phyloP scores from a whole-genome alignment of 2,113 vertebrate species.

The Antigone vipio region DNA sequence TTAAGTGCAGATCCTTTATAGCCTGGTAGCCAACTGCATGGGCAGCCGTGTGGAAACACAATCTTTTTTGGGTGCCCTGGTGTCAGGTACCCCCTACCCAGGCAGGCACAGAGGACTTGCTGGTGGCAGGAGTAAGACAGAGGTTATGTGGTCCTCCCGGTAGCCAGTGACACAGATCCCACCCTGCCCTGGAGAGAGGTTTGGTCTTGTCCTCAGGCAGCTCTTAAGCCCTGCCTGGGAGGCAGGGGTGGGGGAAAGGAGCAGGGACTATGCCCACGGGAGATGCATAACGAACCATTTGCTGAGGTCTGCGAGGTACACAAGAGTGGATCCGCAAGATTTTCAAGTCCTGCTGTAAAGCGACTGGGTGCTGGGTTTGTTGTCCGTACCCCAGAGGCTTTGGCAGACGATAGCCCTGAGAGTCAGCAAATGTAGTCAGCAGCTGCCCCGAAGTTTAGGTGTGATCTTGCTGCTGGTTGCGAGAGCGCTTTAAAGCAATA shows the following conservation, averaged over 20 bases:
- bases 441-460: not conserved
- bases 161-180: not conserved
- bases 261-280: accelerated
- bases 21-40: not conserved
- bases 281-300: not conserved
- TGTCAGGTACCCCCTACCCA: not conserved
- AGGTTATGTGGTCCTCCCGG: not conserved
- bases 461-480: not conserved
- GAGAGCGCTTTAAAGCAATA: not conserved
- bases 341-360: not conserved
- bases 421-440: not conserved
- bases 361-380: not conserved
- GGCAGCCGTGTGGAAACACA: not conserved
- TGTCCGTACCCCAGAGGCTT: accelerated
- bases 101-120: not conserved
- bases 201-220: not conserved
- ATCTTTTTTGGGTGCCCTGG: not conserved
- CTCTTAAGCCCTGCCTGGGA: not conserved
- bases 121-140: not conserved
- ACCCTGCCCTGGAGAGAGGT: no score
- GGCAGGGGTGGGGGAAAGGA: not conserved
- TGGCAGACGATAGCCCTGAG: not conserved
- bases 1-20: not conserved
- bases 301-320: not conserved
- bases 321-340: not conserved